Conservation (phyloP, 2,797 vertebrate genomes). For the Merluccius polli region DNA sequence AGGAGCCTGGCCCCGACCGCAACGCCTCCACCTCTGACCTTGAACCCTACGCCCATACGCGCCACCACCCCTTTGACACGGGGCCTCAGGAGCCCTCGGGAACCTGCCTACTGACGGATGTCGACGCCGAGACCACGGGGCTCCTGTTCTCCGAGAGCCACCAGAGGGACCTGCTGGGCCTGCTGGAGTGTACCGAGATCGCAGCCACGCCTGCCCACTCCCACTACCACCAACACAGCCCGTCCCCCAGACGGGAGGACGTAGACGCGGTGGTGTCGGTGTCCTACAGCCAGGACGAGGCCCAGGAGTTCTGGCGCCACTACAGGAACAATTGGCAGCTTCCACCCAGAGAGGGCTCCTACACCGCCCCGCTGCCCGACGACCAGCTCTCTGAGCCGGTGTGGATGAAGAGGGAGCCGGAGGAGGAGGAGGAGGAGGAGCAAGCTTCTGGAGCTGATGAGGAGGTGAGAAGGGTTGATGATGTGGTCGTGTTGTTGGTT, state of each 20-base stretch:
- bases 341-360: constrained; percentile 46
- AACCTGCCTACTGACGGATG: constrained; percentile 25
- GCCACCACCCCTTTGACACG: not conserved
- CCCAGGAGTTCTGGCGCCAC: constrained; percentile 56
- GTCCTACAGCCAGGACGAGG: constrained; percentile 59
- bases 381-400: constrained; percentile 62
- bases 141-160: constrained; percentile 80
- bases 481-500: not conserved
- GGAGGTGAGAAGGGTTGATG: constrained; percentile 41
- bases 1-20: constrained; percentile 30
- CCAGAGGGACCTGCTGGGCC: constrained; percentile 75
- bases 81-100: constrained; percentile 20
- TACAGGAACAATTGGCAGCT: constrained; percentile 33
- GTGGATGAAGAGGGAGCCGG: constrained; percentile 63
- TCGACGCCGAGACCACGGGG: constrained; percentile 58
- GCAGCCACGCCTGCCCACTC: constrained; percentile 19
- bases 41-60: not conserved
- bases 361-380: constrained; percentile 47
- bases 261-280: constrained; percentile 62
- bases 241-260: constrained; percentile 40
- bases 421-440: constrained; percentile 51
- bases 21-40: not conserved
- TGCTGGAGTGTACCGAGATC: constrained; percentile 73
- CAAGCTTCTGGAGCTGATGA: constrained; percentile 40
- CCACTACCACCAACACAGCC: constrained; percentile 15